Percentiles rank a stretch among this genome's conserved stretches.
Conservation (phyloP, 2,113 vertebrate species). For the Hucho hucho region DNA sequence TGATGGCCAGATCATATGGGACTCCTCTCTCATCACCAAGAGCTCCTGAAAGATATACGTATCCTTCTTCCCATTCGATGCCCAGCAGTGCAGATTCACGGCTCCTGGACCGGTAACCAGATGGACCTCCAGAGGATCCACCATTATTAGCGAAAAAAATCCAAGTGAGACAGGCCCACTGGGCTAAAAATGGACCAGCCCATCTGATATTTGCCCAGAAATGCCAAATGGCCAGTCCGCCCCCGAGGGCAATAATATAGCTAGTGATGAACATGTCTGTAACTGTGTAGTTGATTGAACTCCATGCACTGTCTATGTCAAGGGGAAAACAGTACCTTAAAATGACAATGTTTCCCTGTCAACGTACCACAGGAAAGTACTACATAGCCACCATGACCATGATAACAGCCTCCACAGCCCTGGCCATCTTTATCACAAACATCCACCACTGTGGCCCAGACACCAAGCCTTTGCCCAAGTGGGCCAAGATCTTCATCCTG, state of each 20-base stretch:
- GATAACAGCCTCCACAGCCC: constrained; percentile 85
- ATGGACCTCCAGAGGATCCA: constrained; percentile 72
- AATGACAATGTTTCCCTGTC: not conserved
- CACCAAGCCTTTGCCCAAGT: constrained; percentile 80
- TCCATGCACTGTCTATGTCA: too few relatives aligned
- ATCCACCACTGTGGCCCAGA: constrained; percentile 87
- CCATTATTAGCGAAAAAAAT: too few relatives aligned
- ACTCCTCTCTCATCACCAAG: constrained; percentile 88
- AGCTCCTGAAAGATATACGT: constrained; percentile 92
- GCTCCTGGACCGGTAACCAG: constrained; percentile 94
- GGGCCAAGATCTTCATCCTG: constrained; percentile 82
- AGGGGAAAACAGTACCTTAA: too few relatives aligned
- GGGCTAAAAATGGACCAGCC: too few relatives aligned
- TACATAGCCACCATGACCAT: constrained; percentile 94
- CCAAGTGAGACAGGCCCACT: too few relatives aligned
- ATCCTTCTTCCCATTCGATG: constrained; percentile 90
- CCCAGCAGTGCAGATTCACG: constrained; percentile 86
- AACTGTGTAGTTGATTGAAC: too few relatives aligned
- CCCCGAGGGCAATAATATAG: too few relatives aligned
- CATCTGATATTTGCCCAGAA: too few relatives aligned
- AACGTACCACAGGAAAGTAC: constrained; percentile 80
- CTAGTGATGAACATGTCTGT: too few relatives aligned
- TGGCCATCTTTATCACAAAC: constrained; percentile 92
- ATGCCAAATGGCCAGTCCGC: too few relatives aligned
- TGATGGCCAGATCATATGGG: constrained; percentile 84